phyloP scores from a whole-genome alignment of 2,113 vertebrate genomes.

The Silurus meridionalis region DNA sequence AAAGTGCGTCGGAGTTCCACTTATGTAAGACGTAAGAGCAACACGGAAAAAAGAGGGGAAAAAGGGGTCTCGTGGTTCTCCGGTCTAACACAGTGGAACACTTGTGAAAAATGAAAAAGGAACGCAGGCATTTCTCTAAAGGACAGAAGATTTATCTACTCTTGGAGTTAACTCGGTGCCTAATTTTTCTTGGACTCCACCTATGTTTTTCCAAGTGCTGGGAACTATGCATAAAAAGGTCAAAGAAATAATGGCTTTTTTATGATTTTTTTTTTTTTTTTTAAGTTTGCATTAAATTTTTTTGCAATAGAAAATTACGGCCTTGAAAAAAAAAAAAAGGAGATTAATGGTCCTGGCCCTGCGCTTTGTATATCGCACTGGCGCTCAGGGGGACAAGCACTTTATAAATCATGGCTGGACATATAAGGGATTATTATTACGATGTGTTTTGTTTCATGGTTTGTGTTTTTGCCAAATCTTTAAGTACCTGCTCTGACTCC shows the following conservation, averaged over 20 bases:
- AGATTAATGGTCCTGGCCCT: conserved; percentile 79
- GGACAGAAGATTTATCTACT: conserved; percentile 70
- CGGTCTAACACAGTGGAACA: conserved; percentile 9
- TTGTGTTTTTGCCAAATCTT: conserved; percentile 66
- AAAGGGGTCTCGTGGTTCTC: not conserved
- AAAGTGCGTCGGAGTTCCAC: not conserved
- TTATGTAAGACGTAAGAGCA: conserved; percentile 25
- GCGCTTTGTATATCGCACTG: conserved; percentile 73
- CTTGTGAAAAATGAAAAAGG: conserved; percentile 45
- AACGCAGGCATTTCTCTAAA: conserved; percentile 42
- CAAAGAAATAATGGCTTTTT: conserved; percentile 72
- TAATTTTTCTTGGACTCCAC: conserved; percentile 76
- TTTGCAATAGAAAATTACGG: conserved; percentile 78
- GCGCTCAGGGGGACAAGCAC: conserved; percentile 73
- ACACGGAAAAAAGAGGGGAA: not conserved
- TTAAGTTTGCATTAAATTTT: conserved; percentile 76
- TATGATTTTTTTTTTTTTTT: not conserved
- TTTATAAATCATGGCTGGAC: conserved; percentile 83
- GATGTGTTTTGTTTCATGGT: conserved; percentile 64
- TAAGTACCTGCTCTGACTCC: conserved; percentile 59
- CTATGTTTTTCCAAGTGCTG: conserved; percentile 75
- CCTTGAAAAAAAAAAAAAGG: conserved; percentile 66
- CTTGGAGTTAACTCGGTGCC: conserved; percentile 66
- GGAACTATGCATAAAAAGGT: conserved; percentile 73
- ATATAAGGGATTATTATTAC: conserved; percentile 66